A percentile compares a stretch with the other conserved stretches of the same genome.
Evolutionary conservation across 1,140 invertebrate genomes (phyloP).

Genomic region (Dendroctonus valens): DNA sequence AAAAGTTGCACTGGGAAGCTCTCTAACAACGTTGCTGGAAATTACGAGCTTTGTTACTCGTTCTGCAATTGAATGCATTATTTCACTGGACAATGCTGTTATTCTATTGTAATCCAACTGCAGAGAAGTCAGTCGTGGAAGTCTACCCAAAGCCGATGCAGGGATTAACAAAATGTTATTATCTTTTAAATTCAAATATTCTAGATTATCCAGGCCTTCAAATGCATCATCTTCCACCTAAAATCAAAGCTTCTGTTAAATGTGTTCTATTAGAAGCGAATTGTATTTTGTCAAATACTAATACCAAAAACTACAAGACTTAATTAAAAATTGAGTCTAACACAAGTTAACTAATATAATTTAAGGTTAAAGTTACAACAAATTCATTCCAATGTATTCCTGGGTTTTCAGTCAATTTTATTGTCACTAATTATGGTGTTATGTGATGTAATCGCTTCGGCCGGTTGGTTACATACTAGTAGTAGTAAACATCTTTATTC

Average conservation of each 20-base stretch:
- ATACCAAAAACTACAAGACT: too few relatives aligned
- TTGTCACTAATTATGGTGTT: too few relatives aligned
- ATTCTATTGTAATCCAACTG: conserved; percentile 85
- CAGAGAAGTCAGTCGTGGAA: conserved; percentile 71
- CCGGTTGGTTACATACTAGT: too few relatives aligned
- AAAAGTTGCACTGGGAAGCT: conserved; percentile 77
- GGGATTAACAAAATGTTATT: conserved; percentile 86
- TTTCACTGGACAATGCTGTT: conserved; percentile 77
- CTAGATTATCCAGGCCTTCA: conserved; percentile 73
- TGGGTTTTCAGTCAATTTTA: too few relatives aligned
- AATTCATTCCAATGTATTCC: too few relatives aligned
- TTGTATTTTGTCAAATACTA: too few relatives aligned
- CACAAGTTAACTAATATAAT: too few relatives aligned
- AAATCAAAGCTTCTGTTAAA: conserved; percentile 41
- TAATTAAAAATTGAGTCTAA: too few relatives aligned
- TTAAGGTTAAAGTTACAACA: too few relatives aligned
- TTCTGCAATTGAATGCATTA: conserved; percentile 64
- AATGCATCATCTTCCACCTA: conserved; percentile 85
- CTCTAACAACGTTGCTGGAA: conserved; percentile 81
- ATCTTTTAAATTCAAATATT: conserved; percentile 78
- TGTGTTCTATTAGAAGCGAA: background rate
- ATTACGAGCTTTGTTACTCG: conserved; percentile 65
- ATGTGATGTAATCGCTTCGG: too few relatives aligned
- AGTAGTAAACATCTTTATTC: too few relatives aligned
- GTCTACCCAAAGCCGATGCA: conserved; percentile 69